These are phyloP conservation scores for Camponotus floridanus DNA, from an alignment of 1,140 invertebrate species.

Conservation along the genomic window DNA sequence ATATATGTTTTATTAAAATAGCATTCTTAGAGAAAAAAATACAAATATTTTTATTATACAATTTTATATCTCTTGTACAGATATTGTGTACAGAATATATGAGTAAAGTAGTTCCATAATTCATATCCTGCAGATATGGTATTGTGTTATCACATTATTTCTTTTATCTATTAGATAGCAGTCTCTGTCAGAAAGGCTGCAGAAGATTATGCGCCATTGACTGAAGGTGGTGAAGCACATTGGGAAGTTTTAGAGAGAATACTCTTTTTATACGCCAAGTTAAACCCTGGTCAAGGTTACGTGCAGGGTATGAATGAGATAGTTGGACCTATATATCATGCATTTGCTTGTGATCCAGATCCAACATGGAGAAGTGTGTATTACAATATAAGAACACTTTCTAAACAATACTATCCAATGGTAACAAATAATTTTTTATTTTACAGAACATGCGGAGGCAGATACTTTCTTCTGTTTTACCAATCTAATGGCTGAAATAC, in stretches of 20 bases:
- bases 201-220: slow-evolving; percentile 93
- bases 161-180: slow-evolving; percentile 86
- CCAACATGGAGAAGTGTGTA: slow-evolving; percentile 91
- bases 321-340: slow-evolving; percentile 99
- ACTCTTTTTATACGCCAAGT: slow-evolving; percentile 98
- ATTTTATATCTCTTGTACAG: slow-evolving; percentile 1
- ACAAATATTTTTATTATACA: background rate
- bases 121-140: background rate
- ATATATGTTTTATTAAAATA: background rate
- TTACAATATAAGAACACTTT: background rate
- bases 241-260: slow-evolving; percentile 99
- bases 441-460: slow-evolving; percentile 96
- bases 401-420: background rate
- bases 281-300: slow-evolving; percentile 99
- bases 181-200: slow-evolving; percentile 89
- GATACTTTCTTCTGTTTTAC: slow-evolving; percentile 99
- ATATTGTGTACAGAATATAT: slow-evolving; percentile 6
- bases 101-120: background rate
- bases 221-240: slow-evolving; percentile 94
- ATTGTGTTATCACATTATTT: slow-evolving; percentile 25
- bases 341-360: slow-evolving; percentile 96
- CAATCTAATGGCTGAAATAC: slow-evolving; percentile 98
- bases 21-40: background rate
- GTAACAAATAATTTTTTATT: slow-evolving; percentile 46
- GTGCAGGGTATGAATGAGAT: slow-evolving; percentile 99